Base-by-base conservation (phyloP, 35 echinoderm and acorn worm species). In the Heliocidaris tuberculata region DNA sequence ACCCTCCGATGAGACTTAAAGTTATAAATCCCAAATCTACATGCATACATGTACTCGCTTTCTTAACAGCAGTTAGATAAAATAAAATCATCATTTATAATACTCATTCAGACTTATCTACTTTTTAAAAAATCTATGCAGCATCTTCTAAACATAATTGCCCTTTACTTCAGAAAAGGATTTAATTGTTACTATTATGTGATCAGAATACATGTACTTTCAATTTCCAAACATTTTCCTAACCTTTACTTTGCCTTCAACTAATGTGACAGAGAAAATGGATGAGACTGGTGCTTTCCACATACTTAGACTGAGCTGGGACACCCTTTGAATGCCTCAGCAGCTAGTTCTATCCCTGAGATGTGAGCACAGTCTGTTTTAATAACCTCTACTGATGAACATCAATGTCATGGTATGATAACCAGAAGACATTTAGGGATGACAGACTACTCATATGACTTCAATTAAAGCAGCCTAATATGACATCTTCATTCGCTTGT, bases 401-500 rank as follows among this genome's bases (percentile, higher is more conserved):
- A 78, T 78, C 65, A 78, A n/a, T 78, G 65, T 78, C 65, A 78
- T 27, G 65, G 65, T 24, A 78, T n/a, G 65, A 6, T 78, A 78
- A 78, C 65, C 65, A 78, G 65, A 78, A 78, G 65, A 78, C 65
- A 78, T 78, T 78, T 78, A 78, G 65, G 27, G 65, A 78, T n/a
- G 65, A 78, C 65, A 78, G 65, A 78, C 65, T n/a, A 24, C 65
- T 7, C 17, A 56, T 15, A 56, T 7, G 65, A 78, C 65, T 78
- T 78, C 17, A 78, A 78, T 78, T 78, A 78, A 78, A 78, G n/a
- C 27, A 78, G 6, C 65, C 65, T 8, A 78, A 78, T 78, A n/a
- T 78, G 65, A 78, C 21, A 78, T 7, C 65, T 19, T 78, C 27
- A n/a, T 78, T 78, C 27, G 21, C 65, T 78, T 78, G 65, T 2